phyloP scores from a whole-genome alignment of 2,797 vertebrate genomes.

The Triplophysa bombifrons region DNA sequence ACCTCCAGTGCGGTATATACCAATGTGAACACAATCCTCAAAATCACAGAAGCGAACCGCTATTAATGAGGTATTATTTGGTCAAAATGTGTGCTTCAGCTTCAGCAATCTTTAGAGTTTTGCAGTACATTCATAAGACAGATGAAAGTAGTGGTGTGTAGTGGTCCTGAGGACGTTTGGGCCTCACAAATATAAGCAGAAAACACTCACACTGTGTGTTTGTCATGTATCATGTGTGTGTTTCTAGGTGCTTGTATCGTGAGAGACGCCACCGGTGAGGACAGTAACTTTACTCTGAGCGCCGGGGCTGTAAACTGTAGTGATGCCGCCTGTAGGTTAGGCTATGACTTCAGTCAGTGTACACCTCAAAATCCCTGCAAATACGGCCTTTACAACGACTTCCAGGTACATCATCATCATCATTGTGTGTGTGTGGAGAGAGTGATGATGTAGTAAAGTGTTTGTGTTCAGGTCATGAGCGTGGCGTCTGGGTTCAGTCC shows the following conservation, averaged over 20 bases:
- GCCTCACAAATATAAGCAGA: no score
- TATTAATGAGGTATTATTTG: no score
- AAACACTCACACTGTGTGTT: not conserved
- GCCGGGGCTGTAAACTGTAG: constrained; percentile 78
- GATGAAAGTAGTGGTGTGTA: no score
- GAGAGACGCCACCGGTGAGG: constrained; percentile 86
- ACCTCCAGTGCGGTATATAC: no score
- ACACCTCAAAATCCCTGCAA: constrained; percentile 63
- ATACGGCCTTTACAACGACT: constrained; percentile 89
- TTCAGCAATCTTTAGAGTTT: no score
- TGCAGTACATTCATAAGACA: no score
- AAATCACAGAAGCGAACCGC: no score
- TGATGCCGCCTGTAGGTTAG: constrained; percentile 84
- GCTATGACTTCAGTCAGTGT: constrained; percentile 89
- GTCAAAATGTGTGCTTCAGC: no score
- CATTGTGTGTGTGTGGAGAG: no score
- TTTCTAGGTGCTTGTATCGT: constrained; percentile 89
- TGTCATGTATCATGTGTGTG: not conserved
- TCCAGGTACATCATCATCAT: constrained; percentile 74
- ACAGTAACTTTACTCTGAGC: constrained; percentile 72
- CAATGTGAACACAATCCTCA: no score
- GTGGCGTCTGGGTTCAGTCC: constrained; percentile 94
- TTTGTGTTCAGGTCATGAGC: constrained; percentile 84
- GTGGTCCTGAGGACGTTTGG: no score
- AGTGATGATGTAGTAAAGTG: not conserved